Evolutionary conservation across 1,140 invertebrate genomes (phyloP), one percentile per base, ranked within the genome.

Genomic region (Oncopodura yosiiana): DNA sequence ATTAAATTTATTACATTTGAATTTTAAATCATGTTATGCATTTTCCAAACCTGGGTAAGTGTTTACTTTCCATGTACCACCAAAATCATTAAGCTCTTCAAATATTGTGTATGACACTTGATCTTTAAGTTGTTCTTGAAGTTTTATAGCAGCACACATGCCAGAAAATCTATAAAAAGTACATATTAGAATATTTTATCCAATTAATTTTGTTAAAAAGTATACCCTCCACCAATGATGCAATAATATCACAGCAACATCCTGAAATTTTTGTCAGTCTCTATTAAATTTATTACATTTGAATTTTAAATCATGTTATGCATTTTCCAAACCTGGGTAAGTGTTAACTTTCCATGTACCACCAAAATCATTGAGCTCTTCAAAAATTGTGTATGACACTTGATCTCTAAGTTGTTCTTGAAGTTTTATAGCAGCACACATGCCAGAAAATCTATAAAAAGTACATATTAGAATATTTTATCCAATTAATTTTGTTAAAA

Each of bases 311-410:
- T 41, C 6, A 41, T 18, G 24, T 23, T 11, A 21, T 23, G 23
- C 42, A 44, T 18, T 41, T n/a, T n/a, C n/a, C n/a, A n/a, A 49
- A 14, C 58, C 56, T 29, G 56, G 56, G 42, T 58, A 58, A 27
- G 41, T 58, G 27, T 58, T 58, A 3, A 44, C 42, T 6, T 48
- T 26, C 56, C 56, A 58, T n/a, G 56, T 53, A 4, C 56, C 56
- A 2, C 56, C 56, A 26, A 58, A 43, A 23, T 58, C 56, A 3
- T 16, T 1, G 41, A 53, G 46, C 32, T 48, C 36, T 3, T 58
- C 56, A 34, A 53, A 58, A 6, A 53, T 30, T 11, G 50, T 56
- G 36, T 38, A 49, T n/a, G 14, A 30, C 12, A n/a, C 45, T 8
- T 46, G 24, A 14, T 32, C 32, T 23, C 51, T 24, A 18, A 23